Percentiles rank a stretch among this genome's conserved stretches.
Evolutionary conservation across 2,797 vertebrate species (phyloP).

Genomic region (Diceros bicornis): DNA sequence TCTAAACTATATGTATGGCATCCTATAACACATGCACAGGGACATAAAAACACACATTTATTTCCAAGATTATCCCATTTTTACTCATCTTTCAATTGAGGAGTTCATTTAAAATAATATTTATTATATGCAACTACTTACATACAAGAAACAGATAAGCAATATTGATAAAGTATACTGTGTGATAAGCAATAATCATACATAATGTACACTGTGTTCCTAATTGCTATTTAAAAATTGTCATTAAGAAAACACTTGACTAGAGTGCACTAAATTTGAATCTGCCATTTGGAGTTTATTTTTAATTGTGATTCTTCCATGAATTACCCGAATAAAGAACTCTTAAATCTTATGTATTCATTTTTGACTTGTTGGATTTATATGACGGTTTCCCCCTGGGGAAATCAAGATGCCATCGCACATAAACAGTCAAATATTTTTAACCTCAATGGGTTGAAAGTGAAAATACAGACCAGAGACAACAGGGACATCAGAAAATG

Average conservation of each 20-base stretch:
- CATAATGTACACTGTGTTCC: neutral
- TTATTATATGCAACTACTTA: conserved; percentile 50
- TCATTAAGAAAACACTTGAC: conserved; percentile 50
- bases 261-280: neutral
- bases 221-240: conserved; percentile 13
- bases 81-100: conserved; percentile 51
- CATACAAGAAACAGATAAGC: conserved; percentile 13
- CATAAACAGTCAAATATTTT: conserved; percentile 48
- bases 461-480: neutral
- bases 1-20: conserved; percentile 25
- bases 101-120: conserved; percentile 50
- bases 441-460: neutral
- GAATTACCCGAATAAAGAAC: conserved; percentile 37
- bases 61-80: conserved; percentile 51
- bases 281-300: conserved; percentile 47
- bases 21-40: neutral
- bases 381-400: neutral
- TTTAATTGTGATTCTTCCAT: conserved; percentile 59
- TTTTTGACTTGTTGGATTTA: conserved; percentile 46
- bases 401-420: conserved; percentile 8
- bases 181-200: neutral
- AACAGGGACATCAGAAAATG: conserved; percentile 29
- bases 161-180: neutral
- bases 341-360: neutral
- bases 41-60: conserved; percentile 53